Evolutionary conservation across 92 coral and sea anemone genomes (phyloP).

Genomic region (Diadumene lineata): DNA sequence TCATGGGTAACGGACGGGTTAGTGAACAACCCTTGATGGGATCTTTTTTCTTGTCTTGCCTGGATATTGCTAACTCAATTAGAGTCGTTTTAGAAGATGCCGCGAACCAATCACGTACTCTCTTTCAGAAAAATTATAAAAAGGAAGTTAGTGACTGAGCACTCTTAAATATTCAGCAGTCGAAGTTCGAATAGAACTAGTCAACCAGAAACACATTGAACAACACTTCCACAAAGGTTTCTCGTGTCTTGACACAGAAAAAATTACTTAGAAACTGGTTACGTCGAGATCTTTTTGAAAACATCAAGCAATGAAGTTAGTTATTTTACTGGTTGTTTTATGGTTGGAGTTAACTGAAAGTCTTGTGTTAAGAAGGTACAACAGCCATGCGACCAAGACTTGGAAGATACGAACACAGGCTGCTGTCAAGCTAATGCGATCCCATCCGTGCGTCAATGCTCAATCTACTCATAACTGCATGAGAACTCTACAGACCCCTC

Average conservation of each 20-base stretch:
- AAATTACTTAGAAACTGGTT: background rate
- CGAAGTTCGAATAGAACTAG: conserved; percentile 44
- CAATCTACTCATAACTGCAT: conserved; percentile 60
- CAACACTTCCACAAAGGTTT: conserved; percentile 26
- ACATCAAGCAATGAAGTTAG: conserved; percentile 23
- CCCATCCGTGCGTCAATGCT: conserved; percentile 66
- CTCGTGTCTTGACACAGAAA: background rate
- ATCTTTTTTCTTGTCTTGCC: conserved; percentile 50
- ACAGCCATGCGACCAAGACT: conserved; percentile 1
- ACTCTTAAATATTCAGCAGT: conserved; percentile 59
- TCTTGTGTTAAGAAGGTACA: conserved; percentile 13
- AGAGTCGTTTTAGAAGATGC: conserved; percentile 83
- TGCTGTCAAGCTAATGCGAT: conserved; percentile 58
- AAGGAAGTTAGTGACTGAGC: conserved; percentile 69
- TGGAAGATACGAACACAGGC: conserved; percentile 80
- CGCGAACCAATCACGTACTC: conserved; percentile 86
- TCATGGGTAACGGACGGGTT: conserved; percentile 38
- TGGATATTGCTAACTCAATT: conserved; percentile 89
- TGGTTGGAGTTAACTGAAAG: conserved; percentile 20
- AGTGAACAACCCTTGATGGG: conserved; percentile 49
- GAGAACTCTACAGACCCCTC: conserved; percentile 41
- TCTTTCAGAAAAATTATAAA: conserved; percentile 53
- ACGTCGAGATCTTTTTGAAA: background rate
- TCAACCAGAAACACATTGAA: conserved; percentile 20
- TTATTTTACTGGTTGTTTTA: conserved; percentile 1